Percentiles rank a stretch among this genome's conserved stretches.
These are phyloP conservation scores for Alviniconcha marisindica DNA, from an alignment of 1,140 invertebrate genomes.

Conservation along the genomic window DNA sequence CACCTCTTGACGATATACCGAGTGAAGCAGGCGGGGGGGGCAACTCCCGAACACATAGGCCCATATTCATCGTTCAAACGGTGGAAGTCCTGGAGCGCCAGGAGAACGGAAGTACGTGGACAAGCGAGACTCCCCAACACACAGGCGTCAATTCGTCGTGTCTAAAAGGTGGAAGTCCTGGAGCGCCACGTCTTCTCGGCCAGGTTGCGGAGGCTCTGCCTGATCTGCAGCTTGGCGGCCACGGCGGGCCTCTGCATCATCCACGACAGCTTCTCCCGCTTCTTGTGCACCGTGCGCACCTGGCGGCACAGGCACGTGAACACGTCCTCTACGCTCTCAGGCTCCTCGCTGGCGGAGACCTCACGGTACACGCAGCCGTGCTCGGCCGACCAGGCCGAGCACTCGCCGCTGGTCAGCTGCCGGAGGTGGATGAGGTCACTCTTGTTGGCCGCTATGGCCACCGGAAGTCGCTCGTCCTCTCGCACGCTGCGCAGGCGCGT, in stretches of 20 bases:
- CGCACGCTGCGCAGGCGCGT: conserved; percentile 94
- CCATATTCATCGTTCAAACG: not conserved
- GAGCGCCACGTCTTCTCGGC: conserved; percentile 65
- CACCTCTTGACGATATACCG: not conserved
- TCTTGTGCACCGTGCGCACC: conserved; percentile 56
- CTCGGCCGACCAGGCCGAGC: conserved; percentile 53
- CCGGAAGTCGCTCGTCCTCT: conserved; percentile 93
- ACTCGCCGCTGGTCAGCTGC: conserved; percentile 52
- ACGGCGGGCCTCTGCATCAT: conserved; percentile 66
- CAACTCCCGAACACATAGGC: not conserved
- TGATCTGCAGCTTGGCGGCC: conserved; percentile 65
- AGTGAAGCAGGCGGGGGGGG: too few relatives aligned
- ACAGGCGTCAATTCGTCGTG: not conserved
- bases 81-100: too few relatives aligned
- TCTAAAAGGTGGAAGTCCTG: conserved; percentile 61
- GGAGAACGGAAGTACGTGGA: too few relatives aligned
- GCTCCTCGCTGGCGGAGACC: conserved; percentile 68
- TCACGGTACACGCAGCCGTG: conserved; percentile 62
- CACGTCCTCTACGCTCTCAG: conserved; percentile 56
- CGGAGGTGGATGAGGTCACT: conserved; percentile 84
- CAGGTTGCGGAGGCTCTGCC: conserved; percentile 65
- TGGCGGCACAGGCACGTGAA: conserved; percentile 56
- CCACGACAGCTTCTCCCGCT: conserved; percentile 66
- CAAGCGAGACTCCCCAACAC: not conserved
- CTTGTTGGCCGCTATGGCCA: conserved; percentile 98